A percentile compares a stretch with the other conserved stretches of the same genome.
These are phyloP conservation scores for Haliclona indistincta DNA, from an alignment of 37 sponge, comb jelly and placozoan genomes.

Conservation along the genomic window DNA sequence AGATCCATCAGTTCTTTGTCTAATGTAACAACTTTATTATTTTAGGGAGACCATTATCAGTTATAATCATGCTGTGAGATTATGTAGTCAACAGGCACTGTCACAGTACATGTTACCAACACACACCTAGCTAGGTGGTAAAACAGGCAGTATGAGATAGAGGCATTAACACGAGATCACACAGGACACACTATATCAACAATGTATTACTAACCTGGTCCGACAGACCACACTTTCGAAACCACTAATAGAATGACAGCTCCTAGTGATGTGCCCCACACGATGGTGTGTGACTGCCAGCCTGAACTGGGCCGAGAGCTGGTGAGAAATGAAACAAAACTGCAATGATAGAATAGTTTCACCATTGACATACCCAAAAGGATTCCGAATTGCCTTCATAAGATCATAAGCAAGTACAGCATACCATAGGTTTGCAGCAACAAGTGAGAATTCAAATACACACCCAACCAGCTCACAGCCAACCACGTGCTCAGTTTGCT, in stretches of 20 bases:
- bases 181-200: too few relatives aligned
- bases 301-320: constrained; percentile 23
- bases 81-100: too few relatives aligned
- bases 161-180: background rate
- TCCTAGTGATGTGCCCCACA: constrained; percentile 23
- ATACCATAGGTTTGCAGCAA: constrained; percentile 71
- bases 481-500: too few relatives aligned
- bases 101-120: too few relatives aligned
- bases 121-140: too few relatives aligned
- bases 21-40: too few relatives aligned
- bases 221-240: background rate
- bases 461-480: constrained; percentile 49
- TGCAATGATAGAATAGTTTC: background rate
- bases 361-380: constrained; percentile 65
- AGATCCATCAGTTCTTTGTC: too few relatives aligned
- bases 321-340: background rate
- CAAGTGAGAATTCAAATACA: constrained; percentile 56
- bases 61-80: too few relatives aligned
- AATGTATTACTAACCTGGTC: background rate
- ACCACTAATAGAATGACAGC: constrained; percentile 6
- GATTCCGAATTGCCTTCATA: constrained; percentile 72
- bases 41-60: too few relatives aligned
- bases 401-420: constrained; percentile 67
- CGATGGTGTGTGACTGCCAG: constrained; percentile 13
- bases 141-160: too few relatives aligned